Percentiles rank a stretch among this genome's conserved stretches.
Conservation (phyloP, 2,113 vertebrate species). For the Nesospiza acunhae region DNA sequence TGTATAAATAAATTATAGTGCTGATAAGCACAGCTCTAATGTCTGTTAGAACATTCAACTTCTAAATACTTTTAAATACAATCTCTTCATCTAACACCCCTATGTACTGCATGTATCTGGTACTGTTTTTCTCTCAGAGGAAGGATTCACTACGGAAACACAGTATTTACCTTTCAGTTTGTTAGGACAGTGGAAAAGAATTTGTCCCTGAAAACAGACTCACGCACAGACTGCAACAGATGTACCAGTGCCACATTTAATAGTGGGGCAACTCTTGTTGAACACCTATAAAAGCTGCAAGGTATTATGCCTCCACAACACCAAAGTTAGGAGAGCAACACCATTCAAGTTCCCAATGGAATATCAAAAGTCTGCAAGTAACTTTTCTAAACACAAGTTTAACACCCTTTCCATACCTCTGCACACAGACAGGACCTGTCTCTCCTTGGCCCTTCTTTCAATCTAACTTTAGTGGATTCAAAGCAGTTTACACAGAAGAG, state of each 20-base stretch:
- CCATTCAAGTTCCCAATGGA: neutral
- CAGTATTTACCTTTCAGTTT: neutral
- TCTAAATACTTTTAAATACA: neutral
- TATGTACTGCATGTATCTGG: neutral
- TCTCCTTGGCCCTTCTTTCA: neutral
- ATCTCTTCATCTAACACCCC: neutral
- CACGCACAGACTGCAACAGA: neutral
- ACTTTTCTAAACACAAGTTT: neutral
- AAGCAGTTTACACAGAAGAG: neutral
- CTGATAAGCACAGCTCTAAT: neutral
- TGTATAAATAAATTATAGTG: neutral
- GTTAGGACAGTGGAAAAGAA: neutral
- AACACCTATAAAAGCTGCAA: neutral
- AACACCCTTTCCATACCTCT: neutral
- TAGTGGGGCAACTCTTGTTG: neutral
- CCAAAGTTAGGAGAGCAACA: neutral
- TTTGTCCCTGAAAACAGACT: neutral
- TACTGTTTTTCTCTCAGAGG: neutral
- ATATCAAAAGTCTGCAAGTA: neutral
- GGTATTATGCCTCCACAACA: neutral
- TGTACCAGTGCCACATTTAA: neutral
- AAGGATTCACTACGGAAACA: neutral
- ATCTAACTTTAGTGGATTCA: fast-evolving
- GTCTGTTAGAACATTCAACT: neutral
- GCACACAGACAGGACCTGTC: neutral